These are phyloP conservation scores for Lymantria dispar DNA, from an alignment of 2,888 invertebrate genomes.

Conservation along the genomic window DNA sequence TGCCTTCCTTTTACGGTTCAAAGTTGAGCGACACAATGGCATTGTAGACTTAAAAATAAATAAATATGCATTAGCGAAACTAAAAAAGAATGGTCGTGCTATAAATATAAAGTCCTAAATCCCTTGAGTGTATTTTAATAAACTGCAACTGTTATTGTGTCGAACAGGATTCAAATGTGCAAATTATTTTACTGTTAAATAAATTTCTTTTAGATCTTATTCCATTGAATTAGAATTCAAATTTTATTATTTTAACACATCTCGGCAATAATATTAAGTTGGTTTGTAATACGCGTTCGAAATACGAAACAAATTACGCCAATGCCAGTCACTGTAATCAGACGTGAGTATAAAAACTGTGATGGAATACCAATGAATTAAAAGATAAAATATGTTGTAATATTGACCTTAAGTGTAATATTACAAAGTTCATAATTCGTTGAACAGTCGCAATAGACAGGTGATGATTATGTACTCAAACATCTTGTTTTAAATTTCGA, in stretches of 20 bases:
- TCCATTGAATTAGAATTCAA: constrained; percentile 11
- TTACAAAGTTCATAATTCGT: background rate
- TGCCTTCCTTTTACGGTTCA: constrained; percentile 53
- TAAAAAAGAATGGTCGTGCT: constrained; percentile 7
- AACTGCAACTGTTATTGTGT: constrained; percentile 21
- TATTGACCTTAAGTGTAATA: background rate
- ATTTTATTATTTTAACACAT: constrained; percentile 9
- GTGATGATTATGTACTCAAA: constrained; percentile 14
- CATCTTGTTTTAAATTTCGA: constrained; percentile 19
- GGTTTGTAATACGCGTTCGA: constrained; percentile 50
- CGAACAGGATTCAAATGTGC: constrained; percentile 24
- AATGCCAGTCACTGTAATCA: constrained; percentile 30
- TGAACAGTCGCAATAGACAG: constrained; percentile 2
- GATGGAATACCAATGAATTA: constrained; percentile 49
- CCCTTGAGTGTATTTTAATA: constrained; percentile 12
- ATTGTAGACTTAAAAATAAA: constrained; percentile 21
- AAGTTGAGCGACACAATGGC: constrained; percentile 52
- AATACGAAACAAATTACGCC: constrained; percentile 46
- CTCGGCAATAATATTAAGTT: constrained; percentile 17
- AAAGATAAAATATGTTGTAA: constrained; percentile 8
- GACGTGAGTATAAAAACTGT: constrained; percentile 52
- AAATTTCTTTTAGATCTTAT: constrained; percentile 7
- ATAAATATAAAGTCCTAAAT: constrained; percentile 21
- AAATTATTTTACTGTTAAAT: constrained; percentile 1
- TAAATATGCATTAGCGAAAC: constrained; percentile 14